Evolutionary conservation across 2,888 invertebrate genomes (phyloP).

Genomic region (Bugulina stolonifera): DNA sequence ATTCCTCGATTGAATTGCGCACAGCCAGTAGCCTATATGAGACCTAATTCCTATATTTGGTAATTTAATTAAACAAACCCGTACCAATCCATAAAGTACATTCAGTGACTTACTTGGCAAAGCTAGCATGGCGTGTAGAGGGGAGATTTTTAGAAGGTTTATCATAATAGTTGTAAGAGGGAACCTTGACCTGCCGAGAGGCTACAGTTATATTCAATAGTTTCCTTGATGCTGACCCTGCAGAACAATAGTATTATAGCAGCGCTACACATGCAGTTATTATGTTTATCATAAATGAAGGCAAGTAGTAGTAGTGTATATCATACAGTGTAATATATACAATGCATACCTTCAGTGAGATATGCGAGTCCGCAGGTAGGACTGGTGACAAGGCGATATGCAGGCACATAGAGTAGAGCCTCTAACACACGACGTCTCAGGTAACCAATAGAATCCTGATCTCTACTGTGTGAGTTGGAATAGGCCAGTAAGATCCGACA

Average conservation of each 20-base stretch:
- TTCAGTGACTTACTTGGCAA: too few relatives aligned
- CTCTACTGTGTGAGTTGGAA: background rate
- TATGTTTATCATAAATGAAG: too few relatives aligned
- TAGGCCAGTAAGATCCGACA: background rate
- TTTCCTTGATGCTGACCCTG: constrained; percentile 1
- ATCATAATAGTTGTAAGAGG: background rate
- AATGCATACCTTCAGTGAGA: constrained; percentile 9
- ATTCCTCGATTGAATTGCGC: too few relatives aligned
- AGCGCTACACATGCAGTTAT: too few relatives aligned
- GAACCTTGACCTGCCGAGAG: background rate
- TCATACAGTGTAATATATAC: too few relatives aligned
- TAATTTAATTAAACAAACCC: too few relatives aligned
- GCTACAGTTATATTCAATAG: background rate
- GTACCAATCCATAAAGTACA: too few relatives aligned
- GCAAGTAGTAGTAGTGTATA: too few relatives aligned
- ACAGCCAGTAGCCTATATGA: too few relatives aligned
- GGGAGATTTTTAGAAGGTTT: too few relatives aligned
- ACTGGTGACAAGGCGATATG: background rate
- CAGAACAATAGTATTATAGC: background rate
- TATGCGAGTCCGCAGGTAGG: background rate
- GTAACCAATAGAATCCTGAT: background rate
- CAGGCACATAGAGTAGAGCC: background rate
- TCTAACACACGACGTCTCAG: background rate
- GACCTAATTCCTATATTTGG: too few relatives aligned
- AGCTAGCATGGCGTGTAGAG: too few relatives aligned